phyloP scores from a whole-genome alignment of 1,140 invertebrate genomes.

The Drosophila prosaltans region DNA sequence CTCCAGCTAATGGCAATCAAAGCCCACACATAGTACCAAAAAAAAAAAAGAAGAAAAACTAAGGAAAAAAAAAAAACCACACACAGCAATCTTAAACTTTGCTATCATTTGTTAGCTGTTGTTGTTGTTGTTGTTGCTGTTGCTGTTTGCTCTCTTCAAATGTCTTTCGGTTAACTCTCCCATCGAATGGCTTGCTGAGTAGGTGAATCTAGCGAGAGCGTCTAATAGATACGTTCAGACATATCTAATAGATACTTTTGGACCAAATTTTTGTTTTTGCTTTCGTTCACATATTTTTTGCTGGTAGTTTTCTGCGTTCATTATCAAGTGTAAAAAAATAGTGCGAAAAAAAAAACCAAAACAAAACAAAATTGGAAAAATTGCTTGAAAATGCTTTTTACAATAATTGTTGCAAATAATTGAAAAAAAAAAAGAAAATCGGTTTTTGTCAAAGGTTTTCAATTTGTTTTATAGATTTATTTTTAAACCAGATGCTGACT shows the following conservation, averaged over 20 bases:
- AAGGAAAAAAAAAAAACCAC: neutral
- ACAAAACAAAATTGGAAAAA: neutral
- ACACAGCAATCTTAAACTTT: slow-evolving; percentile 32
- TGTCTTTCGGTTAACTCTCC: neutral
- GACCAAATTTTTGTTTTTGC: slow-evolving; percentile 24
- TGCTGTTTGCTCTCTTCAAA: slow-evolving; percentile 12
- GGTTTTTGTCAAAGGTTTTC: neutral
- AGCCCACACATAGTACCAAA: slow-evolving; percentile 15
- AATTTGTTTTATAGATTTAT: neutral
- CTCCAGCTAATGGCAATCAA: slow-evolving; percentile 15
- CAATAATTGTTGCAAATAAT: neutral
- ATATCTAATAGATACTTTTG: slow-evolving; percentile 45
- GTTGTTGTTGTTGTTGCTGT: no score
- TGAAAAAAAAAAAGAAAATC: neutral
- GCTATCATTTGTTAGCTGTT: slow-evolving; percentile 34
- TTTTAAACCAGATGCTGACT: slow-evolving; percentile 20
- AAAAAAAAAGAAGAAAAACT: slow-evolving; percentile 3
- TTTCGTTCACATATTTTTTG: no score
- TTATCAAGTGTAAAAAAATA: neutral
- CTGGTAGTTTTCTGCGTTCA: slow-evolving; percentile 2
- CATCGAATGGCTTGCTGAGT: slow-evolving; percentile 20
- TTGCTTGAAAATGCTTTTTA: neutral
- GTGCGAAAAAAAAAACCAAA: neutral
- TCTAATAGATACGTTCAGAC: slow-evolving; percentile 22
- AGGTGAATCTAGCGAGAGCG: slow-evolving; percentile 41